Evolutionary conservation across 2,113 vertebrate genomes (phyloP), one percentile per base, ranked within the genome.

Genomic region (Mixornis gularis): DNA sequence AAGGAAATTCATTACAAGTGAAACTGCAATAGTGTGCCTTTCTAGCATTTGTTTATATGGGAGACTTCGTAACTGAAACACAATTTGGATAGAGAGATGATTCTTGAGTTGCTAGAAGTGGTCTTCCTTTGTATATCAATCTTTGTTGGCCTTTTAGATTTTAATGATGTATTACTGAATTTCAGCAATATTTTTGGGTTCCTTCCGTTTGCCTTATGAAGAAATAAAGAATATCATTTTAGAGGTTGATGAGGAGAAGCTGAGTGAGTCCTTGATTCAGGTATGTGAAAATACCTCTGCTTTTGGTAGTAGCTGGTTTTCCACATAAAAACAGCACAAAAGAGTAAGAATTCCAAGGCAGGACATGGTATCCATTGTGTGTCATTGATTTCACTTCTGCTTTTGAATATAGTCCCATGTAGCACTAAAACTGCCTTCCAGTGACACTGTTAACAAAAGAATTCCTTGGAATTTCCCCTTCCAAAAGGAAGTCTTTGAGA

Each of bases 171-270:
- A 1, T 87, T 97, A 68, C 56, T 97, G 94, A 90, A 95, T 98
- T 98, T 95, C 97, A 99, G 99, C 99, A 91, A 99, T 99, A 97
- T 99, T 99, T 97, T 96, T 99, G 94, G 99, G 99, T 94, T 99
- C 99, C 74, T 99, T 99, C 95, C 99, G 99, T 85, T 98, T 99
- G 98, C 98, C 99, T 97, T 99, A 99, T 78, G 98, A 99, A 96
- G 99, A 99, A 96, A 99, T 99, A 94, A 98, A 98, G 96, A 98
- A 98, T 96, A 98, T 98, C 13, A 98, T 99, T 97, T 96, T 99
- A 95, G 97, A 99, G 90, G 98, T 99, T 84, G 98, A 99, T 96
- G 99, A 99, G 97, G 97, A 98, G 64, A 97, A 98, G 92, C 97
- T 99, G 95, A 99, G 97, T 92, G 99, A 99, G 94, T 98, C 99